Evolutionary conservation across 1,140 invertebrate genomes (phyloP).

Genomic region (Solenopsis invicta): DNA sequence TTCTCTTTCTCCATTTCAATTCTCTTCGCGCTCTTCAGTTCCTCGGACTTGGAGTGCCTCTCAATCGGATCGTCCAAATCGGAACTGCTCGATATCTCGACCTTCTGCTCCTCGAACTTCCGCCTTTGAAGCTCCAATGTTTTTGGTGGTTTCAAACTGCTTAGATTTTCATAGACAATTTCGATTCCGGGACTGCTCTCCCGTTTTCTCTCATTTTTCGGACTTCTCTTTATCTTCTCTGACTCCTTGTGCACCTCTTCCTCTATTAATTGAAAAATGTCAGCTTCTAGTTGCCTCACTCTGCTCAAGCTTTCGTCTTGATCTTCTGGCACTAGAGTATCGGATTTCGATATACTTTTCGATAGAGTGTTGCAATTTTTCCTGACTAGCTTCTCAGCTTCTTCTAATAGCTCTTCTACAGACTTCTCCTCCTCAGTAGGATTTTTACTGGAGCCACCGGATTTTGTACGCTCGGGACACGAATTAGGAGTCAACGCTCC

Average conservation of each 20-base stretch:
- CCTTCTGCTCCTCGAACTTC: slow-evolving; percentile 82
- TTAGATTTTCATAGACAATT: slow-evolving; percentile 77
- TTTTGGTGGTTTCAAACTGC: slow-evolving; percentile 71
- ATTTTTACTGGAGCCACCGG: slow-evolving; percentile 75
- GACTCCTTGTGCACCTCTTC: slow-evolving; percentile 83
- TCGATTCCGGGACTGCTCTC: slow-evolving; percentile 77
- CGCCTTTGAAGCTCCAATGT: slow-evolving; percentile 80
- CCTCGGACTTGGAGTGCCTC: slow-evolving; percentile 82
- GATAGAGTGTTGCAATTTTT: slow-evolving; percentile 82
- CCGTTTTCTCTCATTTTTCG: slow-evolving; percentile 77
- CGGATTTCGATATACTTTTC: slow-evolving; percentile 79
- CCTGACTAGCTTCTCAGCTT: slow-evolving; percentile 84
- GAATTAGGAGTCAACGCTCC: slow-evolving; percentile 82
- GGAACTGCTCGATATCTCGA: slow-evolving; percentile 83
- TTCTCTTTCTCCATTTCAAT: slow-evolving; percentile 80
- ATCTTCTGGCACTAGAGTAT: slow-evolving; percentile 78
- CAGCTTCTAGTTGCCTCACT: slow-evolving; percentile 81
- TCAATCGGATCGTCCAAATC: slow-evolving; percentile 86
- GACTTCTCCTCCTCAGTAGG: slow-evolving; percentile 82
- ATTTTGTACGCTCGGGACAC: slow-evolving; percentile 75
- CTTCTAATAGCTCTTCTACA: slow-evolving; percentile 84
- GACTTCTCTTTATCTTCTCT: slow-evolving; percentile 80
- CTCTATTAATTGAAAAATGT: slow-evolving; percentile 85
- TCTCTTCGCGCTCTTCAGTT: slow-evolving; percentile 73
- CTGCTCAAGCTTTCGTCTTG: slow-evolving; percentile 66